Evolutionary conservation across 2,113 vertebrate species (phyloP), one percentile per base, ranked within the genome.

Genomic region (Rhabdornis inornatus): DNA sequence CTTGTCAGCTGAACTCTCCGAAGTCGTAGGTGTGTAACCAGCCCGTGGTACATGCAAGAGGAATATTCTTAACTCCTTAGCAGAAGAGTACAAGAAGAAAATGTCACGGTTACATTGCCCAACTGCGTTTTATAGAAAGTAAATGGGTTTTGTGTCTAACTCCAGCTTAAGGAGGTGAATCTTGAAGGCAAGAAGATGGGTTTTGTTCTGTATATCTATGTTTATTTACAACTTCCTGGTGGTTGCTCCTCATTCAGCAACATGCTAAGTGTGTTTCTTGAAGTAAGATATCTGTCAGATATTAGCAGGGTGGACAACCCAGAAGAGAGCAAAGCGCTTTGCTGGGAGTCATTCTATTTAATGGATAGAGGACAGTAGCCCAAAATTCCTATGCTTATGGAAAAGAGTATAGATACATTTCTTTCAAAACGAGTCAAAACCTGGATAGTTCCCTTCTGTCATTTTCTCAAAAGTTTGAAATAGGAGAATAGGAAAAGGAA

Each of bases 381-480:
- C 19, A 23, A 69, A 28, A 56, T 47, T 79, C 64, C 39, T 77
- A 53, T 24, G 5, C 28, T 79, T 66, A 42, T 47, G 8, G 42
- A 89, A 74, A 88, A 52, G 1, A 56, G 10, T 24, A 30, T 28
- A 47, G 1, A 3, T 27, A 42, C 0, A 1, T 17, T 61, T 69
- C 16, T 72, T 92, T 72, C 37, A 68, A 69, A 83, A 76, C 52
- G 20, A 44, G 27, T 35, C 28, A 64, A 88, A 86, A 42, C 5
- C 39, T 81, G 23, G 7, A 56, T 68, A 25, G 70, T 45, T 86
- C 37, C 5, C 13, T 63, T 69, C 9, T 42, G 9, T 44, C 8
- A 45, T 66, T 90, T 94, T 63, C 28, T 81, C 50, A 77, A 24
- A 77, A 49, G 8, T 66, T 85, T 91, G 55, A 91, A 91, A 79